Percentiles rank a stretch among this genome's conserved stretches.
Conservation (phyloP, 2,888 invertebrate genomes). For the Anoplius nigerrimus region DNA sequence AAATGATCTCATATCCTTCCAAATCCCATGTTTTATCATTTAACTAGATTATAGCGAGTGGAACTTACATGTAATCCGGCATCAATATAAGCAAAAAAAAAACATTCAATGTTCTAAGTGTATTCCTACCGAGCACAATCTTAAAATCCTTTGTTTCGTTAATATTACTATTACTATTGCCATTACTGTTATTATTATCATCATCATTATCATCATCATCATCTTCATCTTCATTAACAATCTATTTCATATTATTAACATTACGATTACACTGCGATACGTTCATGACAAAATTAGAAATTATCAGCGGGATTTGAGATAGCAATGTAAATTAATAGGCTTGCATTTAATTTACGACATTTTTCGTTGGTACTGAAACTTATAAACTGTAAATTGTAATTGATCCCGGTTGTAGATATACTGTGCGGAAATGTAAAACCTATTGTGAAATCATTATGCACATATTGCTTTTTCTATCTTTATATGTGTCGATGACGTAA, state of each 20-base stretch:
- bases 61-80: constrained; percentile 32
- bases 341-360: background rate
- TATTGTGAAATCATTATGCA: constrained; percentile 29
- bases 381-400: constrained; percentile 7
- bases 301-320: too few relatives aligned
- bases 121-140: constrained; percentile 9
- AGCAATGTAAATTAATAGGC: too few relatives aligned
- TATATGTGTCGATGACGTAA: constrained; percentile 36
- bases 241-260: too few relatives aligned
- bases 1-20: constrained; percentile 63
- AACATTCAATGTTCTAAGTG: constrained; percentile 19
- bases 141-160: constrained; percentile 16
- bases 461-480: constrained; percentile 51
- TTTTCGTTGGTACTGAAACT: background rate
- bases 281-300: too few relatives aligned
- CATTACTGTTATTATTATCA: constrained; percentile 2
- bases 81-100: constrained; percentile 24
- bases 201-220: background rate
- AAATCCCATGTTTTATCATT: constrained; percentile 43
- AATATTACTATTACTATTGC: constrained; percentile 1
- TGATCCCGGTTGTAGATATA: constrained; percentile 7
- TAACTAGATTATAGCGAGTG: constrained; percentile 44
- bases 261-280: too few relatives aligned
- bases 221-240: constrained; percentile 5
- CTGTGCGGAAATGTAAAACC: constrained; percentile 35